Percentiles rank a stretch among this genome's conserved stretches.
These are phyloP conservation scores for Lithosia quadra DNA, from an alignment of 2,888 invertebrate species.

Conservation along the genomic window DNA sequence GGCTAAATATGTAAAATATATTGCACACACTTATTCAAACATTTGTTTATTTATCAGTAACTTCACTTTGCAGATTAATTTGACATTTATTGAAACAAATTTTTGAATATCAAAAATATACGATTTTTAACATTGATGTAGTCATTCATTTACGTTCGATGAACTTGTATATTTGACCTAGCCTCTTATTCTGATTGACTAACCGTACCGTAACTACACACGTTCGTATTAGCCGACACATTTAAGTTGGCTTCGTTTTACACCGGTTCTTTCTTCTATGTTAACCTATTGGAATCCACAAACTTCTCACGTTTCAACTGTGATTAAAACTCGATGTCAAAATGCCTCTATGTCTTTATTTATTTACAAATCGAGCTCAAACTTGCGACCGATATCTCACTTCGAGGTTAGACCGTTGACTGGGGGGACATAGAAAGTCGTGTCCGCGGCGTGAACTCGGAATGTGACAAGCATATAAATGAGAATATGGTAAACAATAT, in stretches of 20 bases:
- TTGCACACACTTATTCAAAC: neutral
- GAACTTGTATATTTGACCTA: slow-evolving; percentile 23
- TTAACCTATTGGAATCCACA: no score
- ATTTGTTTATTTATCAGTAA: neutral
- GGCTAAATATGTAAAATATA: neutral
- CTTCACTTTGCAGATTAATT: slow-evolving; percentile 19
- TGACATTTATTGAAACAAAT: slow-evolving; percentile 23
- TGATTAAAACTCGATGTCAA: no score
- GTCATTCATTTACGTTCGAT: slow-evolving; percentile 11
- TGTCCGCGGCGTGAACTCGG: neutral
- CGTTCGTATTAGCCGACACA: no score
- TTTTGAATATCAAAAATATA: neutral
- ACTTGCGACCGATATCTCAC: neutral
- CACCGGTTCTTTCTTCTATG: no score
- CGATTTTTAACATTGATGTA: slow-evolving; percentile 6
- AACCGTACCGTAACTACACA: no score
- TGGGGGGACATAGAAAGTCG: slow-evolving; percentile 15
- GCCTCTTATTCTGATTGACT: no score
- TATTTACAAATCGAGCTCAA: slow-evolving; percentile 8
- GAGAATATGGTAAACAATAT: neutral
- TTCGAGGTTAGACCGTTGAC: slow-evolving; percentile 6
- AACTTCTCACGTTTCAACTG: no score
- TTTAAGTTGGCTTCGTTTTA: no score
- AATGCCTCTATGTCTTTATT: slow-evolving; percentile 18
- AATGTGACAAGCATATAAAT: neutral